These are phyloP conservation scores for Piezodorus guildinii DNA, from an alignment of 1,140 invertebrate species.

Conservation along the genomic window DNA sequence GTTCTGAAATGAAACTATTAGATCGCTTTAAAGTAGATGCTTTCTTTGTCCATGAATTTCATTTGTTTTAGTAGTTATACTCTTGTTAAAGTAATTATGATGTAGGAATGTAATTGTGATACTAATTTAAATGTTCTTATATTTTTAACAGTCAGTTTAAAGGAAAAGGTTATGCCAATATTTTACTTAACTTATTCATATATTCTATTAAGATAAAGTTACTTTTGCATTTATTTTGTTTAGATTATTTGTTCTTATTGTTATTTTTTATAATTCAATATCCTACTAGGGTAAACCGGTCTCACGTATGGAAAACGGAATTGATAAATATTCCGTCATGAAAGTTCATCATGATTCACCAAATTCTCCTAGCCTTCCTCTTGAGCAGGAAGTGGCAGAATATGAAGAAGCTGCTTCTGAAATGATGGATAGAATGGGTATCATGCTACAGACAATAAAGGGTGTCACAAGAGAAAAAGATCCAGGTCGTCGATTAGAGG, in stretches of 20 bases:
- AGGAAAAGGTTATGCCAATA: too few species aligned
- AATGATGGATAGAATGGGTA: constrained; percentile 53
- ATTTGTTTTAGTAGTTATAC: too few species aligned
- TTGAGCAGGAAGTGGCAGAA: constrained; percentile 29
- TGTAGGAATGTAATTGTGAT: too few species aligned
- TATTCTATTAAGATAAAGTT: background rate
- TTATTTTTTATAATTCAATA: background rate
- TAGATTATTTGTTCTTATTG: background rate
- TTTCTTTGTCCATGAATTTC: too few species aligned
- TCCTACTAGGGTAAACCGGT: constrained; percentile 4
- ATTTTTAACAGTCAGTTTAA: too few species aligned
- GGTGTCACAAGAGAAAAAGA: constrained; percentile 51
- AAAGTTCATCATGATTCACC: constrained; percentile 5
- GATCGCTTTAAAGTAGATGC: too few species aligned
- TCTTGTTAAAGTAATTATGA: too few species aligned
- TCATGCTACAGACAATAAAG: constrained; percentile 52
- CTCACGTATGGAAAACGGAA: background rate
- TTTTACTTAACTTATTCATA: too few species aligned
- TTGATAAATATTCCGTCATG: background rate
- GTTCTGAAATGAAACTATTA: too few species aligned
- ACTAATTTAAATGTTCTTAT: too few species aligned
- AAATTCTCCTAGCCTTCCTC: constrained; percentile 18
- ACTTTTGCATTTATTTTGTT: background rate
- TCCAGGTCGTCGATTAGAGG: constrained; percentile 50
- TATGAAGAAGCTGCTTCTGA: constrained; percentile 33